Evolutionary conservation across 1,140 invertebrate genomes (phyloP).

Genomic region (Drosophila simulans): DNA sequence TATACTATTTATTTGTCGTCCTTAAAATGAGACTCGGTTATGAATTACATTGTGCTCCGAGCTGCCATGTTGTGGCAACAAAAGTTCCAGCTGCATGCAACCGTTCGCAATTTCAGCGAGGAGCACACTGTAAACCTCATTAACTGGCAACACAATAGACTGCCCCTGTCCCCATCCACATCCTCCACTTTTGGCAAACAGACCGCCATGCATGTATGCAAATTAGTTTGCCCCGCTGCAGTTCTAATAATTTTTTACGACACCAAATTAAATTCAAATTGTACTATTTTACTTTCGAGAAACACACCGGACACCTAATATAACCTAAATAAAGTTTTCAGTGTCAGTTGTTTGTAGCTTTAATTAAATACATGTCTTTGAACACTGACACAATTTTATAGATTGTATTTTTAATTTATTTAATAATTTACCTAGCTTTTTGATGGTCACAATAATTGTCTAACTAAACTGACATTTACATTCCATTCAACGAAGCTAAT

Average conservation of each 20-base stretch:
- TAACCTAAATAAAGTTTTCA: conserved; percentile 6
- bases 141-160: conserved; percentile 42
- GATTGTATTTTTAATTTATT: not conserved
- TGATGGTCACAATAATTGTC: no score
- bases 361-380: conserved; percentile 1
- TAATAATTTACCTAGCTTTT: not conserved
- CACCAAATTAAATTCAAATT: conserved; percentile 36
- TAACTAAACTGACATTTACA: not conserved
- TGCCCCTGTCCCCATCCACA: not conserved
- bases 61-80: conserved; percentile 36
- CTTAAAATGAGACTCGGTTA: conserved; percentile 18
- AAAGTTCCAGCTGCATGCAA: conserved; percentile 17
- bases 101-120: no score
- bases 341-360: not conserved
- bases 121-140: conserved; percentile 28
- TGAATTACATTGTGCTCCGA: conserved; percentile 30
- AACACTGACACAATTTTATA: not conserved
- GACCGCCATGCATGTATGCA: conserved; percentile 23
- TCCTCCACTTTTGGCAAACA: conserved; percentile 6
- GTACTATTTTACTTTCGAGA: not conserved
- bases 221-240: conserved; percentile 35
- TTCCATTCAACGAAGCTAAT: no score
- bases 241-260: conserved; percentile 57
- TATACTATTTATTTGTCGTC: conserved; percentile 14
- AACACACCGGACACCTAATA: conserved; percentile 8